Evolutionary conservation across 2,113 vertebrate species (phyloP), one percentile per base, ranked within the genome.

Genomic region (Chaenogobius annularis): DNA sequence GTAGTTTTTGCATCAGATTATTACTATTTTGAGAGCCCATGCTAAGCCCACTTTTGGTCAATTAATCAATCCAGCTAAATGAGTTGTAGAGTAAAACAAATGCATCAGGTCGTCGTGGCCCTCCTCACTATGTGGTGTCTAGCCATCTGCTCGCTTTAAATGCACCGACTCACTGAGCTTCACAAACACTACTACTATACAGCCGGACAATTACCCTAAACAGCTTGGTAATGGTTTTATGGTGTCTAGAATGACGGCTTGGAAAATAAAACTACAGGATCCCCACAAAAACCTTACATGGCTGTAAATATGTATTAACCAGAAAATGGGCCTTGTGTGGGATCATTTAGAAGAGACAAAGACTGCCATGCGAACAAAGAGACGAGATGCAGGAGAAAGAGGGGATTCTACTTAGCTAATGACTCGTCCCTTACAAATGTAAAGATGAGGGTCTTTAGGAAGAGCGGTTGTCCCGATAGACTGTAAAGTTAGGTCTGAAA

Each of bases 251-350:
- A 92, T 92, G 93, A 95, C 92, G 92, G 75, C 82, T 83, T 85
- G 84, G 83, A 91, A 92, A 84, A 95, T 96, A 95, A 98, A 97
- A 94, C 95, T 92, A 92, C 93, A 66, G 95, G 96, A 93, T 93
- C 85, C 87, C 90, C 91, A 94, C 94, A 94, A 91, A 94, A 93
- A 93, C 89, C 93, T 92, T 92, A 94, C 93, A 92, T 85, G 87
- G 94, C 90, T 94, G 92, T 96, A 97, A 96, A 96, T 95, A 95
- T 95, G 95, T 95, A 97, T 96, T 95, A 96, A 96, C 94, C 95
- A 95, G 93, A 95, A 95, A 94, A 93, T 95, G 89, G 94, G 92
- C 86, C 94, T 93, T 92, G 94, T 94, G 94, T 93, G 88, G 92
- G 89, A 94, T 94, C 91, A 95, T 94, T 94, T 95, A 94, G 90